phyloP scores from a whole-genome alignment of 2,888 invertebrate genomes.

The Nemotelus pantherinus region DNA sequence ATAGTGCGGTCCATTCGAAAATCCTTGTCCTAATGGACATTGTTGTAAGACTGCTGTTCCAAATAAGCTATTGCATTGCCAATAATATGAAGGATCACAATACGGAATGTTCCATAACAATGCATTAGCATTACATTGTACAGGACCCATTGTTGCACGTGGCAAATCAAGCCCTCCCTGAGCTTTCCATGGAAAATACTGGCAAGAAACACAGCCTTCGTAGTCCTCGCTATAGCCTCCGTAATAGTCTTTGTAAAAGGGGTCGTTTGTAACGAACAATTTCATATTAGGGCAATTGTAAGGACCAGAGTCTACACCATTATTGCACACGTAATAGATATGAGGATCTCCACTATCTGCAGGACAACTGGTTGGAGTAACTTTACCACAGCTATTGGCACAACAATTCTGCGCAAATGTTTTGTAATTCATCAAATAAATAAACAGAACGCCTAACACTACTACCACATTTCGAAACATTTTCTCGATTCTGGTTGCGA shows the following conservation, averaged over 20 bases:
- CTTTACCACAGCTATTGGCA: no score
- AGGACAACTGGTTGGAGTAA: no score
- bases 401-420: no score
- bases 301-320: no score
- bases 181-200: background rate
- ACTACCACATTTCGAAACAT: no score
- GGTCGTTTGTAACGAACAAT: no score
- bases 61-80: background rate
- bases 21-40: constrained; percentile 2
- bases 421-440: no score
- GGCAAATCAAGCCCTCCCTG: background rate
- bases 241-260: background rate
- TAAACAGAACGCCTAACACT: no score
- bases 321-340: no score
- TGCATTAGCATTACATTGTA: background rate
- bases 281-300: no score
- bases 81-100: constrained; percentile 21
- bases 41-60: background rate
- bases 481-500: no score
- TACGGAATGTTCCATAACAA: background rate
- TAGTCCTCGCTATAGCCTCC: background rate
- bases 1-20: background rate
- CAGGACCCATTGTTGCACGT: background rate
- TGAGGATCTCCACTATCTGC: no score
- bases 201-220: constrained; percentile 12